A percentile compares a stretch with the other conserved stretches of the same genome.
These are phyloP conservation scores for Anastatus disparis DNA, from an alignment of 1,140 invertebrate genomes.

Conservation along the genomic window DNA sequence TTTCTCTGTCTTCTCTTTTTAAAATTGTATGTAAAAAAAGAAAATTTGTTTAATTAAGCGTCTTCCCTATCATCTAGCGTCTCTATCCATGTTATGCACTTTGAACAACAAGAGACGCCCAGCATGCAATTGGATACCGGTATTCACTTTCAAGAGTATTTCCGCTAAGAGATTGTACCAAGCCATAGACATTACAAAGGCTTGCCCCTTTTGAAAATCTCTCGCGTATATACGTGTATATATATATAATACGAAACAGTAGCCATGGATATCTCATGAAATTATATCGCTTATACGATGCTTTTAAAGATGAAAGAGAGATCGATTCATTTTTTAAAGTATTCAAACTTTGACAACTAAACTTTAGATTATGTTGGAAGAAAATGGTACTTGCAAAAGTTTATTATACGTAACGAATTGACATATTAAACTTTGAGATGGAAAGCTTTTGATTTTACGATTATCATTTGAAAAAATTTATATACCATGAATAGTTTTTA, in stretches of 20 bases:
- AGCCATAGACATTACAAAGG: not conserved
- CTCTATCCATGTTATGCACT: constrained; percentile 18
- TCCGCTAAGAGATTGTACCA: constrained; percentile 25
- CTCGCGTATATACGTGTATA: not conserved
- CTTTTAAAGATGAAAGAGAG: not conserved
- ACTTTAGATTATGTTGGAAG: too few species aligned
- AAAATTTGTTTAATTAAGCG: constrained; percentile 40
- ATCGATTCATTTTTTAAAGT: not conserved
- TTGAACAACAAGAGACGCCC: constrained; percentile 45
- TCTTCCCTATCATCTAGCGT: not conserved
- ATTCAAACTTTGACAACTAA: too few species aligned
- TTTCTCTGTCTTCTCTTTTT: too few species aligned
- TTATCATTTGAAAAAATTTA: too few species aligned
- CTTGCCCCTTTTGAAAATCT: constrained; percentile 10
- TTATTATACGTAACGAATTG: too few species aligned
- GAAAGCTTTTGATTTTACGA: too few species aligned
- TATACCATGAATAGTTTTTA: too few species aligned
- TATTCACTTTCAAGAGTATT: constrained; percentile 52
- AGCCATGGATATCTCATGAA: not conserved
- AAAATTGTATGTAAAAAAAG: too few species aligned
- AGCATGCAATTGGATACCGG: constrained; percentile 44
- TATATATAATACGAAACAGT: too few species aligned
- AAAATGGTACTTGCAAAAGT: too few species aligned
- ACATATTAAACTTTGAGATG: too few species aligned
- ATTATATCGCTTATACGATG: not conserved